A percentile compares a stretch with the other conserved stretches of the same genome.
Evolutionary conservation across 2,113 vertebrate species (phyloP).

Genomic region (Poecilia latipinna): DNA sequence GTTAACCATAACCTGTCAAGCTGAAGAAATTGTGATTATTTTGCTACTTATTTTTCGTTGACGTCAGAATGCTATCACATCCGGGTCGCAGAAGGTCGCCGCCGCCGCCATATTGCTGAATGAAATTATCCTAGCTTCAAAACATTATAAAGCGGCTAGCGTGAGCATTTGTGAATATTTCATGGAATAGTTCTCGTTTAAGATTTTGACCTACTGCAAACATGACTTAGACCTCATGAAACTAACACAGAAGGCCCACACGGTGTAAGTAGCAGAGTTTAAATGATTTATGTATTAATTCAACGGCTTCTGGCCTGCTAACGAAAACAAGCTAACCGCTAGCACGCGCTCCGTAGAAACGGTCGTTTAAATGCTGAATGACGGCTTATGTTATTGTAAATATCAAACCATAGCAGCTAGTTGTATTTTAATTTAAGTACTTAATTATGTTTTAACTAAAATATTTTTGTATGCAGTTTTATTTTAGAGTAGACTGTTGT

Average conservation of each 20-base stretch:
- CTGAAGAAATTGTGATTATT: neutral
- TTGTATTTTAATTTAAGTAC: rapidly evolving
- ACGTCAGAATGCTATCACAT: constrained; percentile 41
- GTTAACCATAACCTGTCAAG: neutral
- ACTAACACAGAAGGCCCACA: constrained; percentile 32
- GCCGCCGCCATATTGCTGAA: constrained; percentile 80
- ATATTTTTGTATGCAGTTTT: rapidly evolving
- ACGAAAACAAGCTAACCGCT: constrained; percentile 61
- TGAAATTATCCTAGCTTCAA: constrained; percentile 70
- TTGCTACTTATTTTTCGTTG: neutral
- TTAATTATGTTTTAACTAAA: neutral
- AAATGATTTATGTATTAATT: constrained; percentile 46
- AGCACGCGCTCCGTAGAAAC: constrained; percentile 41
- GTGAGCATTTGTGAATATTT: constrained; percentile 62
- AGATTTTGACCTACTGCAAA: constrained; percentile 46
- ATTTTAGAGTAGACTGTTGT: neutral
- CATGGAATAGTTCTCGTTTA: constrained; percentile 35
- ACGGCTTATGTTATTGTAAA: neutral
- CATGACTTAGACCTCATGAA: constrained; percentile 64
- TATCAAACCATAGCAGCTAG: neutral
- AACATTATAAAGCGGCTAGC: constrained; percentile 67
- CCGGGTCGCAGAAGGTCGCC: constrained; percentile 71
- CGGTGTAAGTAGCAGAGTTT: constrained; percentile 62
- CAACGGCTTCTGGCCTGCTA: constrained; percentile 52
- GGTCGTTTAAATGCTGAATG: constrained; percentile 16